Base-by-base conservation (phyloP, 1,140 invertebrate species). In the Leguminivora glycinivorella region DNA sequence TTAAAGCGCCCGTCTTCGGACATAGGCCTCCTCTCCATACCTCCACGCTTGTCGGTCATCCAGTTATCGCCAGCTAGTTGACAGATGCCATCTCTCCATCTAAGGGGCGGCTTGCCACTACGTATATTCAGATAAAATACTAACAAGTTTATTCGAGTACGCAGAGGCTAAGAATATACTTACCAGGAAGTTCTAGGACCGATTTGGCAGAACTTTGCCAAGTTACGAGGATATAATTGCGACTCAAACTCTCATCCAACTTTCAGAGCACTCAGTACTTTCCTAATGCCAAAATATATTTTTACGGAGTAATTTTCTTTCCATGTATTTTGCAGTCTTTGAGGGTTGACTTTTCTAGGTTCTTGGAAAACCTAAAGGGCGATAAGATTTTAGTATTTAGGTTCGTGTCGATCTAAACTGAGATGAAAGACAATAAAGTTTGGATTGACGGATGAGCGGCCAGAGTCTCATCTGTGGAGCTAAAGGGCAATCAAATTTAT, bases 361-460 rank as follows among this genome's bases (percentile, higher is more conserved):
- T 9, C 47, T 52, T 47, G 17, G 43, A 47, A 47, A 47, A n/a
- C 19, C 19, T 52, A 22, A 19, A 52, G 47, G 19, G 6, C 17
- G 7, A 22, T 9, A 7, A 19, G 14, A 52, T 52, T 0, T 17
- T 7, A n/a, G 47, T 52, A 22, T 9, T 52, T 22, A 52, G 6
- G 6, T 22, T 4, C 40, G 17, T 6, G 3, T 52, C 17, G 0
- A 22, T 52, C 17, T 19, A 52, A 52, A 22, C 19, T 47, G 4
- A 47, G 43, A 47, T 19, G 43, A 38, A 17, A 52, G 7, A 52
- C n/a, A 52, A 52, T 52, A 52, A 52, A 52, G 47, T 52, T 52
- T 19, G 6, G n/a, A 22, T 22, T 19, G 19, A 52, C 14, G 17
- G 43, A 52, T 52, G 43, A 52, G 47, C 9, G 47, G 0, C 19